Percentiles rank a stretch among this genome's conserved stretches.
Conservation (phyloP, 2,888 invertebrate species). For the Amiota communis region DNA sequence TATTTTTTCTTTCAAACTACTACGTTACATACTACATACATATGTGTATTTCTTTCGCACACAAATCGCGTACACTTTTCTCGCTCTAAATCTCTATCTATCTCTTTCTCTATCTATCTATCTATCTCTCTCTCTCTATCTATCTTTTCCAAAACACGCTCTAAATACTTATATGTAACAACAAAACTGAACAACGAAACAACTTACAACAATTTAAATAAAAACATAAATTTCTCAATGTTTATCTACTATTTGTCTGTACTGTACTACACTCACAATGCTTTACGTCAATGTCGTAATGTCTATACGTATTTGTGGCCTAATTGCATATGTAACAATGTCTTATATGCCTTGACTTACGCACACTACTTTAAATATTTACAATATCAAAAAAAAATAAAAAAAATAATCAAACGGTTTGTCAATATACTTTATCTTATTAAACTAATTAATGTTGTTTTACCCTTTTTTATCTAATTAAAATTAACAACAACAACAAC, state of each 20-base stretch:
- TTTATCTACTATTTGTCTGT: neutral
- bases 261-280: conserved; percentile 16
- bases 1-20: too few relatives aligned
- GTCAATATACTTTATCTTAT: neutral
- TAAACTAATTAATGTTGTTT: conserved; percentile 9
- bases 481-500: conserved; percentile 6
- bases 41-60: conserved; percentile 31
- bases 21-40: too few relatives aligned
- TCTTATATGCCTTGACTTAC: too few relatives aligned
- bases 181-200: conserved; percentile 17
- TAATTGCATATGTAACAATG: too few relatives aligned
- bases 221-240: conserved; percentile 4
- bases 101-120: conserved; percentile 45
- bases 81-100: neutral
- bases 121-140: neutral
- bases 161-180: neutral
- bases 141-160: too few relatives aligned
- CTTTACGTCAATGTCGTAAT: conserved; percentile 11
- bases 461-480: neutral
- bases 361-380: neutral
- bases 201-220: conserved; percentile 11
- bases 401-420: conserved; percentile 13
- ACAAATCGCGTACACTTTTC: conserved; percentile 12
- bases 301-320: too few relatives aligned
- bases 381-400: conserved; percentile 12